Percentiles rank a stretch among this genome's conserved stretches.
Evolutionary conservation across 2,888 invertebrate species (phyloP).

Genomic region (Aphelenchoides bicaudatus): DNA sequence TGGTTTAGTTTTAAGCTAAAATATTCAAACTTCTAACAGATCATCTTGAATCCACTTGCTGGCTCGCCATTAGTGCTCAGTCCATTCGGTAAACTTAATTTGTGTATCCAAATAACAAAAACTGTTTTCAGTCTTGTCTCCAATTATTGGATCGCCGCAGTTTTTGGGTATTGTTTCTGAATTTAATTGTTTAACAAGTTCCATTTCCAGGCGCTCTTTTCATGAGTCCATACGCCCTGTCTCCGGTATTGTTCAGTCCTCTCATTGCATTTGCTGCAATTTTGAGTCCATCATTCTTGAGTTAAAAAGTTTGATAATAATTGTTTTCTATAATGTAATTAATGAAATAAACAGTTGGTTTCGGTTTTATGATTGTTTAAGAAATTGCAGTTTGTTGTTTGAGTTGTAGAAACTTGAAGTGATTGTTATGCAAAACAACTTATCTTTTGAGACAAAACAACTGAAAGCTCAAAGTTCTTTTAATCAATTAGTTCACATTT

Average conservation of each 20-base stretch:
- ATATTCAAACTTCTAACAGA: background rate
- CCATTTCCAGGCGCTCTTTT: slow-evolving; percentile 19
- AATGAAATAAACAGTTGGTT: background rate
- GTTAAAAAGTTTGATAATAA: slow-evolving; percentile 23
- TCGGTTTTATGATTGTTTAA: too few species aligned
- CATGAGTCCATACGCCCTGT: slow-evolving; percentile 28
- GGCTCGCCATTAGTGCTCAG: slow-evolving; percentile 7
- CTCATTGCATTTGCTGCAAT: slow-evolving; percentile 29
- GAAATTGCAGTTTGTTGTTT: too few species aligned
- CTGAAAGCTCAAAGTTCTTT: too few species aligned
- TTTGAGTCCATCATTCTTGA: slow-evolving; percentile 38
- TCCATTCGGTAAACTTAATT: background rate
- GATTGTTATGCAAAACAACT: too few species aligned
- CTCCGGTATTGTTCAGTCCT: slow-evolving; percentile 24
- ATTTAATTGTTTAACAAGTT: slow-evolving; percentile 24
- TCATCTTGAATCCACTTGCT: slow-evolving; percentile 15
- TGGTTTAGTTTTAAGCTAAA: background rate
- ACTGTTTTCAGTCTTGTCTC: slow-evolving; percentile 26
- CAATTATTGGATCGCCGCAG: slow-evolving; percentile 25
- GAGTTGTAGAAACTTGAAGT: too few species aligned
- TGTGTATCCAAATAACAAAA: slow-evolving; percentile 13
- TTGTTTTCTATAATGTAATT: too few species aligned
- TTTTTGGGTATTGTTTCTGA: slow-evolving; percentile 20
- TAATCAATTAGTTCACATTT: too few species aligned
- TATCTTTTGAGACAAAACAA: too few species aligned